These are phyloP conservation scores for Lophius americanus DNA, from an alignment of 2,797 vertebrate genomes.

Conservation along the genomic window DNA sequence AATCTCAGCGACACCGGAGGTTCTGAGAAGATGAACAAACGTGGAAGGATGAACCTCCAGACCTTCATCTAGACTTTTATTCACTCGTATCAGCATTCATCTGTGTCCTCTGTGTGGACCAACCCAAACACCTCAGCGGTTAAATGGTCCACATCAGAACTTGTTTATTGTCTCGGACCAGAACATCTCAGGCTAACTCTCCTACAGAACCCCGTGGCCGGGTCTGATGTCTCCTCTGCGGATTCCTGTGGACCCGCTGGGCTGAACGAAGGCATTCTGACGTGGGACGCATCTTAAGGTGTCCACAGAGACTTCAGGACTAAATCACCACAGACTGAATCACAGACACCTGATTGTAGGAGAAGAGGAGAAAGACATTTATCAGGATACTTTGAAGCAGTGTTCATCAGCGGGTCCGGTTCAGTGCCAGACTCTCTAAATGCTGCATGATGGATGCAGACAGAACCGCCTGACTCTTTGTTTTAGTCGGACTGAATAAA, in stretches of 20 bases:
- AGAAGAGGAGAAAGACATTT: conserved; percentile 12
- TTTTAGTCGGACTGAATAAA: background rate
- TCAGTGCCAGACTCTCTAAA: conserved; percentile 35
- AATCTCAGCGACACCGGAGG: conserved; percentile 14
- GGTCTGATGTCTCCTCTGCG: conserved; percentile 65
- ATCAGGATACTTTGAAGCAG: conserved; percentile 15
- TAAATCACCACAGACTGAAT: conserved; percentile 53
- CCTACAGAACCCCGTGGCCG: conserved; percentile 53
- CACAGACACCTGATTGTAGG: conserved; percentile 26
- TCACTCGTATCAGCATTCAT: background rate
- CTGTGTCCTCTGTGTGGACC: background rate
- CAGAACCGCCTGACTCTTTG: background rate
- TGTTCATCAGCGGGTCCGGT: conserved; percentile 11
- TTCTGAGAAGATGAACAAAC: conserved; percentile 18
- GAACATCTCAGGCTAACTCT: conserved; percentile 37
- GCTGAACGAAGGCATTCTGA: conserved; percentile 74
- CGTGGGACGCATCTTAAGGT: conserved; percentile 67
- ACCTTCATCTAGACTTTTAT: background rate
- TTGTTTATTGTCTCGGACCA: conserved; percentile 22
- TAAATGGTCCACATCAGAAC: conserved; percentile 18
- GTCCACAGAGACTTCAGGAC: conserved; percentile 57
- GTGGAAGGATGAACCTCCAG: conserved; percentile 4
- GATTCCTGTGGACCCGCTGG: conserved; percentile 62
- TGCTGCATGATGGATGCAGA: conserved; percentile 21
- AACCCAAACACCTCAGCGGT: background rate